phyloP scores from a whole-genome alignment of 1,140 invertebrate genomes.

The Diachasmimorpha longicaudata region DNA sequence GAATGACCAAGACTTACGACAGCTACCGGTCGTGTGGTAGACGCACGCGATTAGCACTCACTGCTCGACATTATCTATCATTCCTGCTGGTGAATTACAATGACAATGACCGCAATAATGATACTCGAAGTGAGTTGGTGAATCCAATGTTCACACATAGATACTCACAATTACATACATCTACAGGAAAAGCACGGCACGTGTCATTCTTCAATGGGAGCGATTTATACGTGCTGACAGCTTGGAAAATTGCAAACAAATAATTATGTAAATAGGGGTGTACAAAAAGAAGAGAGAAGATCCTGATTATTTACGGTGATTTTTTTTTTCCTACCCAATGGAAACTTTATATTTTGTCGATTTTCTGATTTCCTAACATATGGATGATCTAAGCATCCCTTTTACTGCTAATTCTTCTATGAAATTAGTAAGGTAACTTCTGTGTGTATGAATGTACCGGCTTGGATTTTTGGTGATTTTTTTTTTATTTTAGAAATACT shows the following conservation, averaged over 20 bases:
- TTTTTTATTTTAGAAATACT: too few relatives aligned
- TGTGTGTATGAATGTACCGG: too few relatives aligned
- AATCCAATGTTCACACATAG: conserved; percentile 34
- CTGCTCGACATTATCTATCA: conserved; percentile 46
- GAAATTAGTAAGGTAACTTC: too few relatives aligned
- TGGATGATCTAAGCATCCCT: too few relatives aligned
- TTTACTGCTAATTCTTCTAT: too few relatives aligned
- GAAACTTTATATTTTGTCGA: background rate
- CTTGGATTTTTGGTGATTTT: too few relatives aligned
- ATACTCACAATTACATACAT: conserved; percentile 33
- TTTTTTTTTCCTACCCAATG: background rate
- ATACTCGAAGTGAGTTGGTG: conserved; percentile 40
- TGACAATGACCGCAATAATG: conserved; percentile 58
- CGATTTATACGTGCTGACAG: conserved; percentile 38
- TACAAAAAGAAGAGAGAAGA: conserved; percentile 21
- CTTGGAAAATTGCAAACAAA: conserved; percentile 58
- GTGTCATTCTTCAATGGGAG: conserved; percentile 23
- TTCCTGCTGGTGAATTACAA: conserved; percentile 48
- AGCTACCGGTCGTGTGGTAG: conserved; percentile 46
- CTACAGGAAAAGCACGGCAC: conserved; percentile 28
- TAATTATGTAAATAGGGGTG: conserved; percentile 45
- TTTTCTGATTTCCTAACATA: too few relatives aligned
- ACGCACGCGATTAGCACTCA: conserved; percentile 41
- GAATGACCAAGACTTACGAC: conserved; percentile 9
- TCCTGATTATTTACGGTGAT: background rate